phyloP scores from a whole-genome alignment of 2,113 vertebrate species.

The Progne subis region DNA sequence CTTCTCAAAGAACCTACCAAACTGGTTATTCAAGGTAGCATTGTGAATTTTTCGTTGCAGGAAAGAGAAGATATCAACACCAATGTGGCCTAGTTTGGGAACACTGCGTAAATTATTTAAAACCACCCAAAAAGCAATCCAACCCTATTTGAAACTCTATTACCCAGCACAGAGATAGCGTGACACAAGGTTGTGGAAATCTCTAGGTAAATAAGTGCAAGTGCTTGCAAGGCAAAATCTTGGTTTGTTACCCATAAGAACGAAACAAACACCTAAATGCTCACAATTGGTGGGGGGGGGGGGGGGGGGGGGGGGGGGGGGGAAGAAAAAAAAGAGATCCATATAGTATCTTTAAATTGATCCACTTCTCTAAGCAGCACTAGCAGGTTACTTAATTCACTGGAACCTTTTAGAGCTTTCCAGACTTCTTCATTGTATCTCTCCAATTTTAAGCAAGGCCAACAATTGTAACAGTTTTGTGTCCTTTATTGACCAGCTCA shows the following conservation, averaged over 20 bases:
- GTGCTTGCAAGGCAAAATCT: neutral
- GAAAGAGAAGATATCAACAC: neutral
- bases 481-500: neutral
- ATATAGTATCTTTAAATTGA: neutral
- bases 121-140: neutral
- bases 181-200: neutral
- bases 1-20: neutral
- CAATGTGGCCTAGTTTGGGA: neutral
- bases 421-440: neutral
- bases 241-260: neutral
- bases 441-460: neutral
- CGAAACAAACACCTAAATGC: neutral
- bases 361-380: neutral
- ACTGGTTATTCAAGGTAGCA: neutral
- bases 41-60: neutral
- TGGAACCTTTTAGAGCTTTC: neutral
- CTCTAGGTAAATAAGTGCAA: neutral
- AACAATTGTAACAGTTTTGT: neutral
- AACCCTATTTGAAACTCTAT: neutral
- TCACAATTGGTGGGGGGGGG: too few relatives aligned
- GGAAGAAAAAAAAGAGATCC: accelerated
- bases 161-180: neutral
- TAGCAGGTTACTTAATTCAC: neutral
- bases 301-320: too few relatives aligned
- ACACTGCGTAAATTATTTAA: neutral